Conservation (phyloP, 2,888 invertebrate genomes). For the Nesidiocoris tenuis region DNA sequence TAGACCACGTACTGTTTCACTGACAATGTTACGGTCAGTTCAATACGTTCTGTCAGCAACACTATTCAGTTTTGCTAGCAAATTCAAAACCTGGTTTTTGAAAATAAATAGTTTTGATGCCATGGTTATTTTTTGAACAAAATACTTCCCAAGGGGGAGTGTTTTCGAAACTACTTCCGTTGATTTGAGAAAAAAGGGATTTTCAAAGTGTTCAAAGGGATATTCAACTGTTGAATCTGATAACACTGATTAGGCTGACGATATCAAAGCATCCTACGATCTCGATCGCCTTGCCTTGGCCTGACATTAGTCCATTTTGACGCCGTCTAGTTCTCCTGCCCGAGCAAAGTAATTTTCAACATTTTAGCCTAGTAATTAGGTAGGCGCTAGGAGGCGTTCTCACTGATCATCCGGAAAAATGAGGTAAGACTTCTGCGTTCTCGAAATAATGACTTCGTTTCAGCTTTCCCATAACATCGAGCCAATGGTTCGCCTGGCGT, state of each 20-base stretch:
- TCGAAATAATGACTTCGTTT: neutral
- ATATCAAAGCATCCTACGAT: neutral
- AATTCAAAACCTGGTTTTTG: too few species aligned
- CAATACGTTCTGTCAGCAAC: too few species aligned
- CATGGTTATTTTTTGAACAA: too few species aligned
- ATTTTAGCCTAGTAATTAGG: too few species aligned
- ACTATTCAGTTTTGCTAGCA: too few species aligned
- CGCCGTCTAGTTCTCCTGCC: neutral
- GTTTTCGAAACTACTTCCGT: conserved; percentile 30
- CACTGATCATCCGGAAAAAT: neutral
- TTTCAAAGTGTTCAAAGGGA: neutral
- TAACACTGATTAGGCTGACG: neutral
- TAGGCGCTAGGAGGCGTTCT: neutral
- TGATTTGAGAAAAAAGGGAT: neutral
- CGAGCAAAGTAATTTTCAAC: too few species aligned
- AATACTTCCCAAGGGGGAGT: too few species aligned
- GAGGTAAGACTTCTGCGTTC: neutral
- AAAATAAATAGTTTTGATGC: too few species aligned
- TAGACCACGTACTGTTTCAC: too few species aligned
- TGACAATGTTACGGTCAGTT: too few species aligned
- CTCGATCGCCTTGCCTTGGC: neutral
- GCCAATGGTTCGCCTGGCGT: neutral
- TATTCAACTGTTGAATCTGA: neutral
- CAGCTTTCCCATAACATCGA: neutral
- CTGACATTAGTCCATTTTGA: neutral